Evolutionary conservation across 2,113 vertebrate genomes (phyloP).

Genomic region (Microtus pennsylvanicus): DNA sequence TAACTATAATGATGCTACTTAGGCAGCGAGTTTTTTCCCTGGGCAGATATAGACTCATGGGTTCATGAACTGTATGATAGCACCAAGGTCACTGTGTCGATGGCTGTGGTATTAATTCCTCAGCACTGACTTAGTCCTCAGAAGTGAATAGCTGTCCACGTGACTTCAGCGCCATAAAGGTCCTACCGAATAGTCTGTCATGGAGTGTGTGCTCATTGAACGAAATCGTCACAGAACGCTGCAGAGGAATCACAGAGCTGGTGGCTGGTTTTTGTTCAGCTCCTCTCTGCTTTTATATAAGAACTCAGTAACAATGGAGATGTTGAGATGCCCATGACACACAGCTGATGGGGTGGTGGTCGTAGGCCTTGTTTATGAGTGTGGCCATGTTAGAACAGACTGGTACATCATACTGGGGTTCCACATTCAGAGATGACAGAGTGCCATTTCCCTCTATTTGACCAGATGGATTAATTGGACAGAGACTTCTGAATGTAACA

Average conservation of each 20-base stretch:
- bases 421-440: background rate
- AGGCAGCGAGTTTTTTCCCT: background rate
- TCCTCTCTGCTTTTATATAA: background rate
- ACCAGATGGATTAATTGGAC: too few relatives aligned
- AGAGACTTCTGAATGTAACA: background rate
- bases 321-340: background rate
- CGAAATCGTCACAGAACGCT: background rate
- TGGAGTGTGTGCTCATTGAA: background rate
- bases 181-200: background rate
- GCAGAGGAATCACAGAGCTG: background rate
- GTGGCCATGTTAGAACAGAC: background rate
- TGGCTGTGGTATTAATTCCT: background rate
- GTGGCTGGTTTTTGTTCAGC: background rate
- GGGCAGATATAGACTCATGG: background rate
- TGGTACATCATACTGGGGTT: fast-evolving
- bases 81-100: background rate
- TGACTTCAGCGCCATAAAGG: background rate
- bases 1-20: background rate
- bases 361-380: background rate
- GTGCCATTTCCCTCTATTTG: background rate
- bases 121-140: background rate
- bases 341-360: background rate
- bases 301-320: background rate
- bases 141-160: background rate
- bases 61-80: background rate